phyloP scores from a whole-genome alignment of 2,797 vertebrate species.

The Chelonia mydas region DNA sequence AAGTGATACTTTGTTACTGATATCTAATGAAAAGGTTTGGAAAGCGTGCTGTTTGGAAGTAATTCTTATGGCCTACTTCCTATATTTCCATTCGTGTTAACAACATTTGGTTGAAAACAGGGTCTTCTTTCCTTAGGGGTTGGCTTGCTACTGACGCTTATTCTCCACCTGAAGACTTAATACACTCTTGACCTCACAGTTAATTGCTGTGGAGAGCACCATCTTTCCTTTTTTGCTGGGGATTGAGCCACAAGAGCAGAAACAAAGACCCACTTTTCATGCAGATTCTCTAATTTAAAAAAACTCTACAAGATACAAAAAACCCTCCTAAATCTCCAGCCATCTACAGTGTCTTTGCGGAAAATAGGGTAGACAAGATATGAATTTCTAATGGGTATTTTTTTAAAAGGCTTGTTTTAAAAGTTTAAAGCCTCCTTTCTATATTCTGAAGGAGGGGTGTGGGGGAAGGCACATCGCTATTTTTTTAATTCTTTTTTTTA shows the following conservation, averaged over 20 bases:
- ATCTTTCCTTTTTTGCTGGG: neutral
- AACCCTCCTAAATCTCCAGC: neutral
- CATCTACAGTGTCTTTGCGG: neutral
- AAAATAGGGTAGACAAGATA: neutral
- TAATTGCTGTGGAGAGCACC: neutral
- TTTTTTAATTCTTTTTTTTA: too few species aligned
- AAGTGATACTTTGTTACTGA: neutral
- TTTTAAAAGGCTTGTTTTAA: neutral
- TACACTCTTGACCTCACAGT: neutral
- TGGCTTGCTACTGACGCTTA: neutral
- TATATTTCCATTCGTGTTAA: neutral
- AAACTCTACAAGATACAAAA: neutral
- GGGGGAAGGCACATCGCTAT: neutral
- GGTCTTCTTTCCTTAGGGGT: neutral
- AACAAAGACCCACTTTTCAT: neutral
- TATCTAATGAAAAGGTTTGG: neutral
- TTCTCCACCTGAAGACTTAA: neutral
- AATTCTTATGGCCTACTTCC: neutral
- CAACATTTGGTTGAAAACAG: neutral
- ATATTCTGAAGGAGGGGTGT: neutral
- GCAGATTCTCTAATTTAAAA: neutral
- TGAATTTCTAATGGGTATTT: neutral
- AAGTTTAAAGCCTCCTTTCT: neutral
- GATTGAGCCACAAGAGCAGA: constrained; percentile 6
- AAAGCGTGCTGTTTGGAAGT: neutral